These are phyloP conservation scores for Python bivittatus DNA, from an alignment of 2,113 vertebrate species.

Conservation along the genomic window DNA sequence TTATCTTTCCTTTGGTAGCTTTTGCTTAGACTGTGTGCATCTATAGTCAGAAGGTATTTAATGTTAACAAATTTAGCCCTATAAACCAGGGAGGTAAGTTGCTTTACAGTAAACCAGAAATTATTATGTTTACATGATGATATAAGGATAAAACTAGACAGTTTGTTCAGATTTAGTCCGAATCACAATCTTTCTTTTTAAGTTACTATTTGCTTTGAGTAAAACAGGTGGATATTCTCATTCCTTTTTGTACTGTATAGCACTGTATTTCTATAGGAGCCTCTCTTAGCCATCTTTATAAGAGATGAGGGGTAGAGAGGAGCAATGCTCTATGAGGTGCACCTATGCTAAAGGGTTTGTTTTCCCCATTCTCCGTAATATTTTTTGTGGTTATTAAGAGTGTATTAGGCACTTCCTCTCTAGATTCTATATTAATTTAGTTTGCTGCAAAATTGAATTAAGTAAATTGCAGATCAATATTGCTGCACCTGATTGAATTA, in stretches of 20 bases:
- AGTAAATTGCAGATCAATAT: not conserved
- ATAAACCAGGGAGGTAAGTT: not conserved
- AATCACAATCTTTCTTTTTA: not conserved
- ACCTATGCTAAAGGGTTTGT: not conserved
- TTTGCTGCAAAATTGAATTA: not conserved
- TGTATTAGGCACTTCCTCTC: not conserved
- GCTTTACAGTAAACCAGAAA: not conserved
- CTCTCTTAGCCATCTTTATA: not conserved
- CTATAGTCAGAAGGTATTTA: not conserved
- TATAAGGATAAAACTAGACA: not conserved
- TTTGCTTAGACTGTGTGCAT: not conserved
- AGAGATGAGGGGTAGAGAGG: not conserved
- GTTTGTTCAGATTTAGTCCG: conserved; percentile 11
- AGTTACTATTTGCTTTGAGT: conserved; percentile 14
- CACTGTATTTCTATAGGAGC: not conserved
- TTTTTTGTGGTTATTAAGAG: not conserved
- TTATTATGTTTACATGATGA: not conserved
- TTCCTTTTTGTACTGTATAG: not conserved
- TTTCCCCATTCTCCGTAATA: not conserved
- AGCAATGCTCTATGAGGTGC: not conserved
- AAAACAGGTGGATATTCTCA: not conserved
- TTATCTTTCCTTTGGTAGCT: conserved; percentile 1
- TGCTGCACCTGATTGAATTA: not conserved
- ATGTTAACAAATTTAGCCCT: not conserved
- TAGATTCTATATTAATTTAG: not conserved